A percentile compares a stretch with the other conserved stretches of the same genome.
These are phyloP conservation scores for Agrypnus murinus DNA, from an alignment of 2,888 invertebrate species.

Conservation along the genomic window DNA sequence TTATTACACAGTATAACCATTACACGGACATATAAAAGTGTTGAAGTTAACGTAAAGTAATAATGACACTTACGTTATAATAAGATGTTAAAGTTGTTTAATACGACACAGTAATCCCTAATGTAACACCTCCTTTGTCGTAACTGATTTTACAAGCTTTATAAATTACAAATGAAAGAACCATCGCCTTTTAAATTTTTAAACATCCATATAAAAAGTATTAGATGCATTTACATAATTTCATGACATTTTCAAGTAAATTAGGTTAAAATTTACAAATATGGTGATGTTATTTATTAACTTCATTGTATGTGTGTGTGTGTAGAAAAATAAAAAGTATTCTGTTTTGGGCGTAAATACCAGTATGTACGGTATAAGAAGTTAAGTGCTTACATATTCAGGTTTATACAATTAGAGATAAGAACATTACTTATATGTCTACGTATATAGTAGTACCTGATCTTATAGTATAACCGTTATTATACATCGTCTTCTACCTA, in stretches of 20 bases:
- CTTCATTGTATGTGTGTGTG: conserved; percentile 20
- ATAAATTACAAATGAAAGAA: conserved; percentile 41
- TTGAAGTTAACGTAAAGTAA: too few species aligned
- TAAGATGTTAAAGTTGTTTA: conserved; percentile 39
- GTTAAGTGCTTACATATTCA: conserved; percentile 17
- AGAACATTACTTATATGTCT: too few species aligned
- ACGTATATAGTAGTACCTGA: too few species aligned
- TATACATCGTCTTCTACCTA: too few species aligned
- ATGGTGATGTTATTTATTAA: conserved; percentile 47
- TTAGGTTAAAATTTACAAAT: conserved; percentile 46
- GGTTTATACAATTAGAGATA: conserved; percentile 27
- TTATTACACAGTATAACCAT: too few species aligned
- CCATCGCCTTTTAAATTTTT: conserved; percentile 40
- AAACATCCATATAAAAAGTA: conserved; percentile 37
- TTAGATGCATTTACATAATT: conserved; percentile 39
- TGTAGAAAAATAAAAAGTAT: conserved; percentile 21
- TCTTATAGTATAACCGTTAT: too few species aligned
- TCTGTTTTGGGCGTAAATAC: conserved; percentile 35
- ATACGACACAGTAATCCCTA: conserved; percentile 31
- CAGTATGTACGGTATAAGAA: conserved; percentile 13
- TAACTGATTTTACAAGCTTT: conserved; percentile 33
- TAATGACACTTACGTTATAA: too few species aligned
- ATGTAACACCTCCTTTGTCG: conserved; percentile 35
- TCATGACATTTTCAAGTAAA: conserved; percentile 43
- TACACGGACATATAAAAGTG: too few species aligned